A percentile compares a stretch with the other conserved stretches of the same genome.
Conservation (phyloP, 2,797 vertebrate species). For the Nasua narica region DNA sequence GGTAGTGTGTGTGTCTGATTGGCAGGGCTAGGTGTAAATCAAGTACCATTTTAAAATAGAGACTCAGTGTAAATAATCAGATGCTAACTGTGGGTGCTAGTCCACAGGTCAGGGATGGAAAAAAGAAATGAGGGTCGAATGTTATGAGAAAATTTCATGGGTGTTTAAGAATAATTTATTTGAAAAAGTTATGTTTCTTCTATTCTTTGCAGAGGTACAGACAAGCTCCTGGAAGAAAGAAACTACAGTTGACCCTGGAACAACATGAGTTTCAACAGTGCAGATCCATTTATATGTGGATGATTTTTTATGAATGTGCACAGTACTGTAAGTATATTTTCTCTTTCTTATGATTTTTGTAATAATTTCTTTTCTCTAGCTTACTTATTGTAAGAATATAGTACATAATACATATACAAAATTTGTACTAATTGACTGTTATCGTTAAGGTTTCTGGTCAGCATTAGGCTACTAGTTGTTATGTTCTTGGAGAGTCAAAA, state of each 20-base stretch:
- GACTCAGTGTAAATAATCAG: not conserved
- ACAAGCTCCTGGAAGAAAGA: not conserved
- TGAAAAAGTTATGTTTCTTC: not conserved
- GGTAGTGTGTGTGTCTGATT: not conserved
- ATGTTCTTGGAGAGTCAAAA: not conserved
- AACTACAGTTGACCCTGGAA: not conserved
- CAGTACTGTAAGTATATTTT: not conserved
- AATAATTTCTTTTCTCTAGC: not conserved
- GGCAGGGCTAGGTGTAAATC: not conserved
- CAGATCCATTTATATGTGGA: not conserved
- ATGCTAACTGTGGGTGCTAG: not conserved
- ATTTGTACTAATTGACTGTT: not conserved
- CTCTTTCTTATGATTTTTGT: not conserved
- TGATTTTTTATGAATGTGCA: not conserved
- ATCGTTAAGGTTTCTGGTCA: not conserved
- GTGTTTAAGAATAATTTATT: slow-evolving; percentile 2
- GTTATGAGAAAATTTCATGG: not conserved
- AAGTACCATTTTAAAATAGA: not conserved
- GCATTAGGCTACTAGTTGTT: not conserved
- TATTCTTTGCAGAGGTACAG: not conserved
- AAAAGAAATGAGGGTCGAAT: not conserved
- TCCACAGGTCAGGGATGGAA: not conserved
- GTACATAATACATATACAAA: not conserved
- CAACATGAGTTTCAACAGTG: not conserved
- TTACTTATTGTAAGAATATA: not conserved